Percentiles rank a stretch among this genome's conserved stretches.
phyloP scores from a whole-genome alignment of 2,888 invertebrate species.

The Autographa gamma region DNA sequence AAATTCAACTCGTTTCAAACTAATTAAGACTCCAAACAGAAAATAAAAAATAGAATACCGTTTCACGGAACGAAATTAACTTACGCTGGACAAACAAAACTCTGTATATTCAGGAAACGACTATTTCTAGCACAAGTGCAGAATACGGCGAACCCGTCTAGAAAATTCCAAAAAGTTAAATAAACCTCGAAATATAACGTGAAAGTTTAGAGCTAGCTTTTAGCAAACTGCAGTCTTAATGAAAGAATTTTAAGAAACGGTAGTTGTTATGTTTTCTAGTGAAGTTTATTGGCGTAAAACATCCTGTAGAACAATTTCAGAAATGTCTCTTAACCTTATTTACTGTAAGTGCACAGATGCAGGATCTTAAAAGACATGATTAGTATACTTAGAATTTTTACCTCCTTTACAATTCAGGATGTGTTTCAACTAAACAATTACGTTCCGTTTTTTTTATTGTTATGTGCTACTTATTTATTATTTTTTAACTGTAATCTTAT shows the following conservation, averaged over 20 bases:
- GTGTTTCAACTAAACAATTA: too few species aligned
- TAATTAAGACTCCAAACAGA: too few species aligned
- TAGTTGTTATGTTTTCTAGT: neutral
- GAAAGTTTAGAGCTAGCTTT: conserved; percentile 23
- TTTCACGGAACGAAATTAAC: neutral
- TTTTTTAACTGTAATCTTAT: too few species aligned
- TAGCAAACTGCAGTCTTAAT: conserved; percentile 27
- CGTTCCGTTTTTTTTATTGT: too few species aligned
- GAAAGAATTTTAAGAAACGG: conserved; percentile 27
- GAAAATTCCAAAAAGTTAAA: conserved; percentile 32
- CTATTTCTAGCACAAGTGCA: neutral
- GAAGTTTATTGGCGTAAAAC: neutral
- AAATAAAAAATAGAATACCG: neutral
- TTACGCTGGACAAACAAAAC: neutral
- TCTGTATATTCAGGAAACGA: conserved; percentile 14
- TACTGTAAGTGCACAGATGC: neutral
- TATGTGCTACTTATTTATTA: too few species aligned
- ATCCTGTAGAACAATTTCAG: neutral
- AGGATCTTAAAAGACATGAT: too few species aligned
- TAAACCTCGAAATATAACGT: conserved; percentile 27
- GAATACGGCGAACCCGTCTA: conserved; percentile 14
- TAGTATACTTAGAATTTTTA: too few species aligned
- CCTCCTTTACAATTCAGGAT: too few species aligned
- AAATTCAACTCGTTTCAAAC: too few species aligned
- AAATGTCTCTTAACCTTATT: neutral